Percentiles rank a stretch among this genome's conserved stretches.
phyloP scores from a whole-genome alignment of 2,888 invertebrate species.

The Chrysina gloriosa region DNA sequence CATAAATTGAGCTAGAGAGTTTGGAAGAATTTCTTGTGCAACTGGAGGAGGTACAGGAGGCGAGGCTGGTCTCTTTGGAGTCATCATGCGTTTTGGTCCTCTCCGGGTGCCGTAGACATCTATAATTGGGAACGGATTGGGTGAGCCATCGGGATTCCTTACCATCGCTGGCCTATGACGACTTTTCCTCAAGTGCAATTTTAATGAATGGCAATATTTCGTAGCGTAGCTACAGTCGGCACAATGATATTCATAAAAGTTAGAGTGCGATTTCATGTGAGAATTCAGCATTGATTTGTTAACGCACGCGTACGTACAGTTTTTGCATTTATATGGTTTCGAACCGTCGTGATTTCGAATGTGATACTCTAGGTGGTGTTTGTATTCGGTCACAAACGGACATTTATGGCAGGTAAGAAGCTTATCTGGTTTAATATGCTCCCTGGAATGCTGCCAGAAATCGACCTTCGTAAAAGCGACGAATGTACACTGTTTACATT shows the following conservation, averaged over 20 bases:
- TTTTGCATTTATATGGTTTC: constrained; percentile 55
- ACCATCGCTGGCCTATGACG: constrained; percentile 92
- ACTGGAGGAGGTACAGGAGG: background rate
- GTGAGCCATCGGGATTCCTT: constrained; percentile 87
- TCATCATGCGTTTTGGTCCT: constrained; percentile 76
- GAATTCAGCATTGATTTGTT: constrained; percentile 58
- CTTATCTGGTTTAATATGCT: constrained; percentile 95
- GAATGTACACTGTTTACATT: constrained; percentile 93
- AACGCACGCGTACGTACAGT: constrained; percentile 57
- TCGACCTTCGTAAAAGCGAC: constrained; percentile 88
- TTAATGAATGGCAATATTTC: constrained; percentile 97
- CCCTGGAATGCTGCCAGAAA: constrained; percentile 92
- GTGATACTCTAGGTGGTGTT: constrained; percentile 79
- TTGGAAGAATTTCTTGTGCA: constrained; percentile 41
- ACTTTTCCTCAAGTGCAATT: constrained; percentile 93
- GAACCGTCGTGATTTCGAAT: constrained; percentile 56
- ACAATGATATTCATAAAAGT: constrained; percentile 57
- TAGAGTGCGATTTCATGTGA: constrained; percentile 59
- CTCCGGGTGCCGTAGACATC: constrained; percentile 92
- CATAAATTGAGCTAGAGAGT: constrained; percentile 50
- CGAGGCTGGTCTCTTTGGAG: background rate
- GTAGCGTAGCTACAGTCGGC: constrained; percentile 82
- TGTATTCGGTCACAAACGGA: constrained; percentile 97
- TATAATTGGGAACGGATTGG: constrained; percentile 88
- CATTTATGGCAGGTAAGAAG: constrained; percentile 68